Evolutionary conservation across 2,888 invertebrate genomes (phyloP).

Genomic region (Drosophila paucipuncta): DNA sequence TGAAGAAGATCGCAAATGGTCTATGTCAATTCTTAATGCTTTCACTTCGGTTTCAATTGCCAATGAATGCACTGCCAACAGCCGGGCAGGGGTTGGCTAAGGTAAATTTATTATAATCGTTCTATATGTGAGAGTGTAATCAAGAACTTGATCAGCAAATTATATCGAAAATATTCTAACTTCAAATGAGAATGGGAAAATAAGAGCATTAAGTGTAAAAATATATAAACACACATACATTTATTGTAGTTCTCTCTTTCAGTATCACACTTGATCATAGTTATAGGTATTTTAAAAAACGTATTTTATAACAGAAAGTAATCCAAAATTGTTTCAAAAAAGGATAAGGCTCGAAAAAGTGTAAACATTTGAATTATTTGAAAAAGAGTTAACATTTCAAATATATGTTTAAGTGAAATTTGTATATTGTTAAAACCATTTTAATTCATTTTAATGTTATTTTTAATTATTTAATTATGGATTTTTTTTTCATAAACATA

Average conservation of each 20-base stretch:
- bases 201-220: neutral
- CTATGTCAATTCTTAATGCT: constrained; percentile 62
- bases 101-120: neutral
- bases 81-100: neutral
- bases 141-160: neutral
- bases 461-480: neutral
- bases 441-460: neutral
- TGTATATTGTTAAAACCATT: neutral
- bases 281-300: neutral
- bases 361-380: neutral
- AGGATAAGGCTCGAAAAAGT: neutral
- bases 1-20: constrained; percentile 65
- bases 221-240: neutral
- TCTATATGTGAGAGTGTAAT: neutral
- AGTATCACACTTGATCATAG: neutral
- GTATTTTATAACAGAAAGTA: too few relatives aligned
- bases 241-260: neutral
- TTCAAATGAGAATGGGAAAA: neutral
- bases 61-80: constrained; percentile 20
- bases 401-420: too few relatives aligned
- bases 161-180: neutral
- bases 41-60: constrained; percentile 54
- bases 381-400: too few relatives aligned
- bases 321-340: neutral
- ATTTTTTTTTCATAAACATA: neutral